These are phyloP conservation scores for Heteromyza rotundicornis DNA, from an alignment of 2,888 invertebrate species.

Conservation along the genomic window DNA sequence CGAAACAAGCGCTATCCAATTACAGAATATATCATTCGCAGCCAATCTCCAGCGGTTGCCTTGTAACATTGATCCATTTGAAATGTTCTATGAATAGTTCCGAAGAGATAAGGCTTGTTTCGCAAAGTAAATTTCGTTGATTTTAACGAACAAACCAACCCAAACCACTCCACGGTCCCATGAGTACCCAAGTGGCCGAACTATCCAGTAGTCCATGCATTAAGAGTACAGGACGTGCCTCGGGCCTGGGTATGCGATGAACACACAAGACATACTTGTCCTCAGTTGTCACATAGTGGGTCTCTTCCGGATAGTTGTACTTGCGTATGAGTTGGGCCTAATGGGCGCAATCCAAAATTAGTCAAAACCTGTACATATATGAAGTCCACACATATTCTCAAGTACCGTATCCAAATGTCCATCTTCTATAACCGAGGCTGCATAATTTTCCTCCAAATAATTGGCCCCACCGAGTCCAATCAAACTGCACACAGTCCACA, in stretches of 20 bases:
- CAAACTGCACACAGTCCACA: too few relatives aligned
- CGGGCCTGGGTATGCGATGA: slow-evolving; percentile 70
- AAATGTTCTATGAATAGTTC: too few relatives aligned
- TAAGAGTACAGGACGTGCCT: slow-evolving; percentile 66
- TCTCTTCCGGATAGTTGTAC: slow-evolving; percentile 70
- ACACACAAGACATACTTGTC: slow-evolving; percentile 78
- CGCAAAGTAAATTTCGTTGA: too few relatives aligned
- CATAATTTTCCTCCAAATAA: background rate
- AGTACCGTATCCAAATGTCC: slow-evolving; percentile 29
- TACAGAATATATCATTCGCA: too few relatives aligned
- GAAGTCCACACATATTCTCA: background rate
- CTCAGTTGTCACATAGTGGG: slow-evolving; percentile 68
- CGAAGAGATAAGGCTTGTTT: too few relatives aligned
- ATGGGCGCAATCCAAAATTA: background rate
- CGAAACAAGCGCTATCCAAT: too few relatives aligned
- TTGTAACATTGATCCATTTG: too few relatives aligned
- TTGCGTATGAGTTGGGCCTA: slow-evolving; percentile 58
- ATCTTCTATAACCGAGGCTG: slow-evolving; percentile 27
- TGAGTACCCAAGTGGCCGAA: slow-evolving; percentile 74
- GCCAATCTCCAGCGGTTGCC: too few relatives aligned
- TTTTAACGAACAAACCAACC: too few relatives aligned
- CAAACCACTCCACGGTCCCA: slow-evolving; percentile 69
- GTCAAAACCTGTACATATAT: background rate
- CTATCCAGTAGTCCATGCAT: slow-evolving; percentile 77
- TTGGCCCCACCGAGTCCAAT: background rate